Evolutionary conservation across 2,888 invertebrate species (phyloP).

Genomic region (Caenorhabditis imperialis): DNA sequence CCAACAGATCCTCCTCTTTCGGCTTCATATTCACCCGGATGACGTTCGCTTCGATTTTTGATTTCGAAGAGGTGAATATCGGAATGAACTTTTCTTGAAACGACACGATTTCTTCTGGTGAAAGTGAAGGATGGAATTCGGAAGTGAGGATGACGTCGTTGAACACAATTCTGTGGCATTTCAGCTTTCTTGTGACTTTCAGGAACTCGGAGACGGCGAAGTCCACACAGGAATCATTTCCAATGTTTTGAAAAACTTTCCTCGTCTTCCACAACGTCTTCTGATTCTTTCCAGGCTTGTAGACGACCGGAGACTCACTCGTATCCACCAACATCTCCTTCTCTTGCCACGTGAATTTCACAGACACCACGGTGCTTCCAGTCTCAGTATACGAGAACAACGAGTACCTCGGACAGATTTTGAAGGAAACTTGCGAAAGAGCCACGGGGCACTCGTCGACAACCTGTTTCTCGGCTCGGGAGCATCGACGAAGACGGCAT

Average conservation of each 20-base stretch:
- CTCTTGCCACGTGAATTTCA: slow-evolving; percentile 15
- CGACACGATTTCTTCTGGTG: too few relatives aligned
- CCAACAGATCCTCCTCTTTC: too few relatives aligned
- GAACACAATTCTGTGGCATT: not conserved
- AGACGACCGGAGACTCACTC: not conserved
- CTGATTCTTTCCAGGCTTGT: slow-evolving; percentile 16
- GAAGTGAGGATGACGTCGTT: slow-evolving; percentile 1
- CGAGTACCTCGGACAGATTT: slow-evolving; percentile 13
- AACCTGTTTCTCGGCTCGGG: not conserved
- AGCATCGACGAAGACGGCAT: slow-evolving; percentile 31
- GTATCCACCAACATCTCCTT: slow-evolving; percentile 10
- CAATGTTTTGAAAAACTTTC: not conserved
- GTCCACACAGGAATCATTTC: slow-evolving; percentile 4
- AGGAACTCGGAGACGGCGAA: slow-evolving; percentile 8
- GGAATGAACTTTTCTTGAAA: too few relatives aligned
- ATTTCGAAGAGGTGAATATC: too few relatives aligned
- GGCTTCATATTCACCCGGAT: too few relatives aligned
- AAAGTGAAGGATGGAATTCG: too few relatives aligned
- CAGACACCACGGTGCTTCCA: not conserved
- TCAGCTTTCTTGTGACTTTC: not conserved
- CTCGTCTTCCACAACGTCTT: slow-evolving; percentile 13
- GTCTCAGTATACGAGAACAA: slow-evolving; percentile 8
- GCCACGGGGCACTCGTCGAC: not conserved
- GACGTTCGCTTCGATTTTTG: too few relatives aligned
- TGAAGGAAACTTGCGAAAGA: slow-evolving; percentile 1